A percentile compares a stretch with the other conserved stretches of the same genome.
phyloP scores from a whole-genome alignment of 1,140 invertebrate species.

The Papilio helenus region DNA sequence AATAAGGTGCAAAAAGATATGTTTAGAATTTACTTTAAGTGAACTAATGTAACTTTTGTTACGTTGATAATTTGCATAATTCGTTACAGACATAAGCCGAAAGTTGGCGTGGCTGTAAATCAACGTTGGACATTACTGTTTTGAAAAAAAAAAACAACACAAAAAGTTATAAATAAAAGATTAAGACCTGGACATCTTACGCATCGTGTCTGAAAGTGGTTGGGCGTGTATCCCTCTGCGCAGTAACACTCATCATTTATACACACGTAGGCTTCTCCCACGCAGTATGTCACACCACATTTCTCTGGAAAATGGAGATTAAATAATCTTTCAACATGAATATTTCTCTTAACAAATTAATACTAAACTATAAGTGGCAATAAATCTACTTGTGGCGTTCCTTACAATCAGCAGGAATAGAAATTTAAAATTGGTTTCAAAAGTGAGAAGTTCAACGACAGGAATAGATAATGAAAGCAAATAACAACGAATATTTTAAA shows the following conservation, averaged over 20 bases:
- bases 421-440: not conserved
- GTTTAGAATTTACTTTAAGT: no score
- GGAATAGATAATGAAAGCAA: not conserved
- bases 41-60: no score
- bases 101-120: not conserved
- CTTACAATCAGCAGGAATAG: not conserved
- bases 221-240: constrained; percentile 62
- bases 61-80: no score
- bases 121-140: not conserved
- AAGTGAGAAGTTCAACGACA: not conserved
- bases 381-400: not conserved
- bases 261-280: constrained; percentile 65
- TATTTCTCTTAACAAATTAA: not conserved
- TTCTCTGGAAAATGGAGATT: constrained; percentile 52
- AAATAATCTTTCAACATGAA: not conserved
- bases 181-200: constrained; percentile 71
- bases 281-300: constrained; percentile 58
- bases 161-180: not conserved
- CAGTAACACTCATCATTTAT: constrained; percentile 65
- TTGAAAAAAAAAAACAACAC: not conserved
- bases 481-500: not conserved
- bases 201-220: constrained; percentile 63
- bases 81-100: not conserved
- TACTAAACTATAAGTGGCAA: not conserved
- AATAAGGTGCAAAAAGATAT: no score